Conservation (phyloP, 2,797 vertebrate species). For the Pagetopsis macropterus region DNA sequence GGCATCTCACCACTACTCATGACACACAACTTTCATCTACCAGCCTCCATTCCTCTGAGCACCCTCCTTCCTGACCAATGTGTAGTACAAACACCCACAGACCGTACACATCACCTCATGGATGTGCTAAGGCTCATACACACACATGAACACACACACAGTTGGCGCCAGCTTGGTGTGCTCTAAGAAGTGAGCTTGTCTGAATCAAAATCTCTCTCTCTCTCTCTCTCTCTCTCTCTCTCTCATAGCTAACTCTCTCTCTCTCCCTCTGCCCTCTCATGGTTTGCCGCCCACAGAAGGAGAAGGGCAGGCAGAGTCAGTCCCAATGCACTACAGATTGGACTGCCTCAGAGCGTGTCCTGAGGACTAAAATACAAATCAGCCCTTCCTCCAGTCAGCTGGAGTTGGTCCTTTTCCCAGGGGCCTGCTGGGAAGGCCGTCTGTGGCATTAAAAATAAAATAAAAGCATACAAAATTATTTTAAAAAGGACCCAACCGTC, state of each 20-base stretch:
- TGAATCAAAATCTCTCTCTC: conserved; percentile 62
- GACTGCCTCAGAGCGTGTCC: conserved; percentile 74
- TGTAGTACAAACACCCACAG: conserved; percentile 69
- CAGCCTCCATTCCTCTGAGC: conserved; percentile 53
- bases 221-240: conserved; percentile 42
- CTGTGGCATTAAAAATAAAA: conserved; percentile 63
- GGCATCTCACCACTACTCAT: conserved; percentile 34
- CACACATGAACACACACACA: conserved; percentile 32
- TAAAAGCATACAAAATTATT: conserved; percentile 45
- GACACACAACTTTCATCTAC: conserved; percentile 55
- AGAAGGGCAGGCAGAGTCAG: conserved; percentile 75
- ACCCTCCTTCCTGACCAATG: conserved; percentile 45
- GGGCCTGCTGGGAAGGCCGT: conserved; percentile 70
- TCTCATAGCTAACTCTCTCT: conserved; percentile 25
- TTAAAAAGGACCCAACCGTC: conserved; percentile 20
- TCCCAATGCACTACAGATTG: conserved; percentile 76
- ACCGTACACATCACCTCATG: conserved; percentile 53
- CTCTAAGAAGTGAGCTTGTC: conserved; percentile 59
- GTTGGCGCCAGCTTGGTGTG: conserved; percentile 58
- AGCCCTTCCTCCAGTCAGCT: conserved; percentile 72
- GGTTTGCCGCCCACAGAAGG: conserved; percentile 77
- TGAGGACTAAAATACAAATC: conserved; percentile 77
- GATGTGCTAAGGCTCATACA: conserved; percentile 39
- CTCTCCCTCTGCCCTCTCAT: conserved; percentile 55
- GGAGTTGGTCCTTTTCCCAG: conserved; percentile 76